Base-by-base conservation (phyloP, 2,113 vertebrate genomes). In the Takifugu flavidus region DNA sequence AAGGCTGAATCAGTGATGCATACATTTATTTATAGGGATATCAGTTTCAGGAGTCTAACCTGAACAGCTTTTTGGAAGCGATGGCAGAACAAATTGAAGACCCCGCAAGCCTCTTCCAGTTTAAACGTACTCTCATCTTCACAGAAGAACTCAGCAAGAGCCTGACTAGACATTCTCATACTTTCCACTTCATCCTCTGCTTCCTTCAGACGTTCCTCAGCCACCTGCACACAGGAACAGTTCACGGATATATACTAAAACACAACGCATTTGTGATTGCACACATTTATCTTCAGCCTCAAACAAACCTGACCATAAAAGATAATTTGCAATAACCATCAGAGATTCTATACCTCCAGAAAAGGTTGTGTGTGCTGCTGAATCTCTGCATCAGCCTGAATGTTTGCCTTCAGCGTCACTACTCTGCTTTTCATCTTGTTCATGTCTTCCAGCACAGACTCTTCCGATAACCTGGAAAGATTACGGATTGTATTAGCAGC, bases 101-200 rank as follows among this genome's bases (percentile, higher is more conserved):
- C 85, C 43, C 49, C 78, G 65, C 91, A 92, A 26, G 91, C 89
- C 56, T 92, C 91, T 62, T 91, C 91, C 10, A 91, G 79, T 73
- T 90, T 91, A 54, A 92, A 92, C 4, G 83, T 83, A 60, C 70
- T 81, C 56, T 90, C 91, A 12, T 92, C 91, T 70, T 92, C 91
- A 79, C 91, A 92, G 77, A 92, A 90, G 60, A 92, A 92, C 61
- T 92, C 91, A 67, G 91, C 79, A 63, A 92, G 75, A 56, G 87
- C 87, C 76, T 89, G 88, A 65, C 90, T 91, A 25, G 86, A 85
- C 87, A 88, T 87, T 61, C 63, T 83, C 82, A 92, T 79, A 42
- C 82, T 84, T 43, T 92, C 88, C 43, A 90, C 73, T 53, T 91
- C 86, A 43, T 86, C 84, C 58, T 90, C 87, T 11, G 86, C 88